Base-by-base conservation (phyloP, 2,888 invertebrate genomes). In the Dynastes maya region DNA sequence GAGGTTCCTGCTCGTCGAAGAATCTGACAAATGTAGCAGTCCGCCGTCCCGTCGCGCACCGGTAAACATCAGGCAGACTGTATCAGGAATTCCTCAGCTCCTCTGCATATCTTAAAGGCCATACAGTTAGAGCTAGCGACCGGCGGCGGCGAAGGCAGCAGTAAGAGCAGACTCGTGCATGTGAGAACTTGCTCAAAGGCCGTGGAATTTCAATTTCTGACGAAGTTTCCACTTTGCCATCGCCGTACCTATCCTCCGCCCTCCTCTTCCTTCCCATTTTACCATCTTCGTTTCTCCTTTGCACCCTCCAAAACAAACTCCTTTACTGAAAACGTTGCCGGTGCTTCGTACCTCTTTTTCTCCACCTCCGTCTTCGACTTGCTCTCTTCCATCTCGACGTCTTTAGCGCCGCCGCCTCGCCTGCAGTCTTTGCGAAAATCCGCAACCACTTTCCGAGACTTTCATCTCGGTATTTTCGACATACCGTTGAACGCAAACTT, bases 201-300 rank as follows among this genome's bases (percentile, higher is more conserved):
- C 81, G 83, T 82, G 86, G 86, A 86, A 86, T 86, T 86, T 85
- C 86, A 86, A 86, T 86, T 86, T 85, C 85, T 85, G 82, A 83
- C 85, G 84, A 85, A 86, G 85, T 86, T 86, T 85, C 84, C 82
- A 83, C 83, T 83, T 80, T 83, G 81, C 81, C 79, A 82, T 83
- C 81, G 82, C 81, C 84, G 84, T 84, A 83, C 78, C 78, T 75
- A 64, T 76, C 78, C 79, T 77, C 81, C 79, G 51, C 80, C 80
- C 82, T 82, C 84, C 61, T 45, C 27, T 45, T 40, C 13, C 61
- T 45, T 16, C 27, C 63, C 27, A 16, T 37, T 55, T 13, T 32
- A 32, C 71, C 53, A 16, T 16, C 72, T 40, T 61, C 29, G 40
- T 32, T 63, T 6, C 29, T 29, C 63, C 32, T 37, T 37, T 37